A percentile compares a stretch with the other conserved stretches of the same genome.
phyloP scores from a whole-genome alignment of 2,797 vertebrate genomes.

The Anguilla pacifica region DNA sequence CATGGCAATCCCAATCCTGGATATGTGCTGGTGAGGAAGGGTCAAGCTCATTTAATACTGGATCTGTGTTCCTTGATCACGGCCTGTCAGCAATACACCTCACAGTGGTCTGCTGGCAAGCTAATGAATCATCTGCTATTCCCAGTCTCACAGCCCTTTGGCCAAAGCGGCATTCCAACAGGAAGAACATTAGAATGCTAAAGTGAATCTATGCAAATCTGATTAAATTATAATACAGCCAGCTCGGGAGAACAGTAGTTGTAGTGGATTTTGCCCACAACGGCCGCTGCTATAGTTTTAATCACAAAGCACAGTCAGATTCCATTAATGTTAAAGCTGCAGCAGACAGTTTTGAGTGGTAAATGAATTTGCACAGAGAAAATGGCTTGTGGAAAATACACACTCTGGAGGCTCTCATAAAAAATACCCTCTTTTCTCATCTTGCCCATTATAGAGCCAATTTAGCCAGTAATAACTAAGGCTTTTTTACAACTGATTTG shows the following conservation, averaged over 20 bases:
- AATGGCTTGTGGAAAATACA: constrained; percentile 15
- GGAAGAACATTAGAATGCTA: background rate
- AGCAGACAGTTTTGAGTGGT: background rate
- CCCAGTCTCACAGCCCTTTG: background rate
- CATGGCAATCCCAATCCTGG: background rate
- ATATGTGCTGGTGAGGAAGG: background rate
- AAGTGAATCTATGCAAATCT: constrained; percentile 13
- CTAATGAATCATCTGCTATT: background rate
- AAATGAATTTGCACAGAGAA: background rate
- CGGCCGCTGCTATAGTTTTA: background rate
- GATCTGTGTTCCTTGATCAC: background rate
- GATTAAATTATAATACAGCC: background rate
- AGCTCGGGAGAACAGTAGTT: background rate
- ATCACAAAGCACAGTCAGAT: background rate
- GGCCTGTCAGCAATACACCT: background rate
- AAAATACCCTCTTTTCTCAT: constrained; percentile 2
- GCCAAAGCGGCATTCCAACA: background rate
- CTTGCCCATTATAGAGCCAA: constrained; percentile 55
- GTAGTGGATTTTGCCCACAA: background rate
- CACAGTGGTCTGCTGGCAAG: background rate
- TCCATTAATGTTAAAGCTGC: constrained; percentile 4
- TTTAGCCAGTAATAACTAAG: constrained; percentile 60
- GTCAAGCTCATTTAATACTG: no score
- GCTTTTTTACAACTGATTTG: constrained; percentile 42
- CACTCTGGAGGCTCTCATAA: constrained; percentile 6